Base-by-base conservation (phyloP, 2,888 invertebrate species). In the Euphydryas editha region DNA sequence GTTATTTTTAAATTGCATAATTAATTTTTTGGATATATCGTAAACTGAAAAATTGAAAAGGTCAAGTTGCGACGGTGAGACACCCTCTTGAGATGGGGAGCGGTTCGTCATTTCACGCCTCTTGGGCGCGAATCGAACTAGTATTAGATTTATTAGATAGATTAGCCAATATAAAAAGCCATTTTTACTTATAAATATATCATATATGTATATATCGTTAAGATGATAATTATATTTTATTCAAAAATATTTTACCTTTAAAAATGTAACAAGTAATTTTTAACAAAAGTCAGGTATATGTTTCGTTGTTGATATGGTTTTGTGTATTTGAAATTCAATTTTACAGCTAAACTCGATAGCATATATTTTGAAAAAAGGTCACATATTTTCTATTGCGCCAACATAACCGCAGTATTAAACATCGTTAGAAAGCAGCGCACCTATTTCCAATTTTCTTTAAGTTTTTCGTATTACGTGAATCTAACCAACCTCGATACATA, bases 101-200 rank as follows among this genome's bases (percentile, higher is more conserved):
- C 73, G 80, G 79, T 80, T 81, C 83, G 81, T 89, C 86, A 90
- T 91, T 92, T 91, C 88, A 91, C 88, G 91, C 83, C 86, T 87
- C 89, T 90, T 90, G 88, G 82, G 79, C 90, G 89, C 88, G 86
- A 87, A 90, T 88, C 85, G 89, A 87, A 88, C 88, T 90, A 91
- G 88, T 90, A 91, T 90, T 90, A 88, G 87, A 87, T 90, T 90
- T 92, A 92, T 91, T 90, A 91, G 88, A 90, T 88, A 87, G 88
- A 90, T 86, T 83, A 84, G 81, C 80, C 81, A 81, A 81, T 82
- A 81, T 80, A 84, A 84, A 85, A 83, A 83, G 78, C 82, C 81
- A 86, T 87, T 87, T 88, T 85, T 86, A 82, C 83, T 86, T 85
- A 84, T 82, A 80, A 67, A 76, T 74, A 76, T 76, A 81, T 83